Evolutionary conservation across 1,140 invertebrate species (phyloP).

Genomic region (Teleopsis dalmanni): DNA sequence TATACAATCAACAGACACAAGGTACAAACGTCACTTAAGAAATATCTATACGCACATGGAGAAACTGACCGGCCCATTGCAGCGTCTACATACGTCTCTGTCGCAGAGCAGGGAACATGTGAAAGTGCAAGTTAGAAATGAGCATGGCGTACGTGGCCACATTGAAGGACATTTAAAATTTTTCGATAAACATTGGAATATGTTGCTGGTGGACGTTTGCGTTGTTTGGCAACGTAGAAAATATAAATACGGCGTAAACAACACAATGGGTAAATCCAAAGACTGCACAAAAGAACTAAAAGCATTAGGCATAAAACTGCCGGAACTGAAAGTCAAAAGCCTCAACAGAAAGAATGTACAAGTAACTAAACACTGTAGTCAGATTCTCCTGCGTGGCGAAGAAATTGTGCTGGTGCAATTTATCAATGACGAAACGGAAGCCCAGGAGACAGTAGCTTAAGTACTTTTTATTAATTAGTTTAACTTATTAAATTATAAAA

Average conservation of each 20-base stretch:
- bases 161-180: constrained; percentile 73
- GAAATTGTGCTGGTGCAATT: constrained; percentile 57
- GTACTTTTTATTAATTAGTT: too few species aligned
- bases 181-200: constrained; percentile 94
- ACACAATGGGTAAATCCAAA: constrained; percentile 15
- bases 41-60: constrained; percentile 62
- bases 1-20: constrained; percentile 17
- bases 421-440: too few species aligned
- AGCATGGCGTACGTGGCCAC: constrained; percentile 61
- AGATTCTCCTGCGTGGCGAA: constrained; percentile 77
- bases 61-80: constrained; percentile 54
- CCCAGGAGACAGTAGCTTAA: too few species aligned
- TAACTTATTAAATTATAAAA: too few species aligned
- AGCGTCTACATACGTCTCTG: constrained; percentile 54
- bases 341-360: constrained; percentile 56
- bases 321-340: constrained; percentile 48
- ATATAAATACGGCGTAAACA: constrained; percentile 29
- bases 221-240: constrained; percentile 71
- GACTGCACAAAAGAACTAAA: constrained; percentile 21
- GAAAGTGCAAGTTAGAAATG: constrained; percentile 61
- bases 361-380: constrained; percentile 65
- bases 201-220: constrained; percentile 77
- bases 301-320: constrained; percentile 36
- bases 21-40: constrained; percentile 21
- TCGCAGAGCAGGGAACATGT: constrained; percentile 52